Base-by-base conservation (phyloP, 2,113 vertebrate species). In the Periophthalmodon schlosseri region DNA sequence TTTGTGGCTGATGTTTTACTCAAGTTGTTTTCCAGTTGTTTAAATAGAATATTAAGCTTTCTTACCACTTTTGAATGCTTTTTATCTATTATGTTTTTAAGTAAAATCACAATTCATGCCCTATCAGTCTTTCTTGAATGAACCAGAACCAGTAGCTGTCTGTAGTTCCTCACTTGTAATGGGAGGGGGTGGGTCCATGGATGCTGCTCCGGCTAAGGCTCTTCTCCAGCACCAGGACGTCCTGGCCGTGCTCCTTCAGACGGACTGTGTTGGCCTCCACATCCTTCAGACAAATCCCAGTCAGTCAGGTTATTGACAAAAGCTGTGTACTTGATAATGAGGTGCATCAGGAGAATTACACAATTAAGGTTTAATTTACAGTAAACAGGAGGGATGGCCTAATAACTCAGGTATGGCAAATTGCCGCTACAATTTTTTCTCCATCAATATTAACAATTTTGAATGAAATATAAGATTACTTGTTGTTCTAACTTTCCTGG, bases 201-300 rank as follows among this genome's bases (percentile, higher is more conserved):
- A 90, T 93, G 74, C 95, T 94, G 86, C 91, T 83, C 82, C 93
- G 95, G 76, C 89, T 93, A 88, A 95, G 94, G 87, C 96, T 95
- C 89, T 97, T 99, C 94, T 99, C 96, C 86, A 99, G 91, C 77
- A 99, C 98, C 92, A 99, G 94, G 82, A 99, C 98, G 78, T 99
- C 98, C 92, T 97, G 96, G 87, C 96, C 95, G 14, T 99, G 98
- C 88, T 99, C 98, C 91, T 99, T 98, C 77, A 99, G 94, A 89
- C 98, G 96, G 73, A 99, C 97, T n/a, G 97, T 99, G 92, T 99
- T 99, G 75, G 98, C 98, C 89, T 99, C 97, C 77, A 99, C 97
- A 74, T 99, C 98, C 97, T 99, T 85, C 72, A 60, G 13, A 94
- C 89, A 84, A 92, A 84, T 70, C 93, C 76, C 58, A 81, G 47